phyloP scores from a whole-genome alignment of 2,113 vertebrate species.

The Bubo bubo region DNA sequence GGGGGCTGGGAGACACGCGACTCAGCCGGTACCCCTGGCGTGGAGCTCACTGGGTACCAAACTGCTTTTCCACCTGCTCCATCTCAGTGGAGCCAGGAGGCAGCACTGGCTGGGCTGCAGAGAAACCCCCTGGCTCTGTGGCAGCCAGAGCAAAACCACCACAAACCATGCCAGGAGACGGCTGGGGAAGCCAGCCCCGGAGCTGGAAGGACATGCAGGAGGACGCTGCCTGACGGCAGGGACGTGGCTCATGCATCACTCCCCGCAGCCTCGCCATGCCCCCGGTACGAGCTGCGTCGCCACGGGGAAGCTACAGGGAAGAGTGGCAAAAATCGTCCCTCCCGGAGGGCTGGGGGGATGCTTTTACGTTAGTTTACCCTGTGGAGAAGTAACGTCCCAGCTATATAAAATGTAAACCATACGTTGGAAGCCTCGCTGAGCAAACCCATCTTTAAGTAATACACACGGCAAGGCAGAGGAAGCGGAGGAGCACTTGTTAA shows the following conservation, averaged over 20 bases:
- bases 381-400: background rate
- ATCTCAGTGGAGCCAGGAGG: background rate
- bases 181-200: background rate
- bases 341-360: background rate
- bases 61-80: background rate
- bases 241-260: rapidly evolving
- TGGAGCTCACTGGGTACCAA: background rate
- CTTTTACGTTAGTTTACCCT: background rate
- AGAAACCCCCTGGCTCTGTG: background rate
- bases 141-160: background rate
- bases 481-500: background rate
- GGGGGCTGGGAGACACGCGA: rapidly evolving
- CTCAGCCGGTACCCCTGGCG: rapidly evolving
- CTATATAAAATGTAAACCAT: background rate
- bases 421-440: background rate
- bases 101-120: background rate
- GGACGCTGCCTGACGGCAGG: background rate
- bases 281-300: background rate
- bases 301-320: background rate
- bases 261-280: rapidly evolving
- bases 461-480: background rate
- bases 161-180: rapidly evolving
- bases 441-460: background rate
- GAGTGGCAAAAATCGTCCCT: background rate
- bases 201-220: background rate